Percentiles rank a stretch among this genome's conserved stretches.
phyloP scores from a whole-genome alignment of 2,113 vertebrate genomes.

The Callithrix jacchus region DNA sequence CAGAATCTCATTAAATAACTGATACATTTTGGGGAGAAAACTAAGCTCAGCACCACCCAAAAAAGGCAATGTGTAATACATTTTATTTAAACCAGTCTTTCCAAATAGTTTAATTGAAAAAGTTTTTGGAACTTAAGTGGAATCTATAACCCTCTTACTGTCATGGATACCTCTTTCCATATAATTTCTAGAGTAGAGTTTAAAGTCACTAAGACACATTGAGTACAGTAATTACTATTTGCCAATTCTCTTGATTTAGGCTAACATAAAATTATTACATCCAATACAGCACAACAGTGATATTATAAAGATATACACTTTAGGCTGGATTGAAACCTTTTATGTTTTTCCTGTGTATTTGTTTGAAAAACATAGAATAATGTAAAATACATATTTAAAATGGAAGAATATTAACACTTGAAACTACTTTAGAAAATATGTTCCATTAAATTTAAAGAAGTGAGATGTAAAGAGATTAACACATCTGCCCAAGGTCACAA shows the following conservation, averaged over 20 bases:
- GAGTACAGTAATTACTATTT: background rate
- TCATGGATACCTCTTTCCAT: background rate
- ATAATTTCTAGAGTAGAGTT: background rate
- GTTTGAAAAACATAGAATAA: background rate
- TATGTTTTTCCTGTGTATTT: background rate
- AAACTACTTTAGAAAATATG: constrained; percentile 12
- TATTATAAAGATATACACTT: background rate
- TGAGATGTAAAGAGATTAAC: background rate
- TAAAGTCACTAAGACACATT: background rate
- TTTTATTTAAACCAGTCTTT: constrained; percentile 6
- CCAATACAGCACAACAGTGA: background rate
- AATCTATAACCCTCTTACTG: background rate
- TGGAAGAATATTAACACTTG: background rate
- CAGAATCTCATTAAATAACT: too few relatives aligned
- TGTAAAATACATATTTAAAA: background rate
- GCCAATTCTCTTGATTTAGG: constrained; percentile 4
- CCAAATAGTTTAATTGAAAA: constrained; percentile 2
- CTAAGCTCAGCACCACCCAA: background rate
- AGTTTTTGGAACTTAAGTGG: background rate
- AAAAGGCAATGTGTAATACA: background rate
- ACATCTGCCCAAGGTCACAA: background rate
- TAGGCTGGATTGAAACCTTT: background rate
- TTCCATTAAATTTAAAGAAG: constrained; percentile 8
- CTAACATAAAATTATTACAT: constrained; percentile 22
- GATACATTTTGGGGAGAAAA: background rate